Evolutionary conservation across 23 tunicate species (phyloP).

Genomic region (Oikopleura dioica): DNA sequence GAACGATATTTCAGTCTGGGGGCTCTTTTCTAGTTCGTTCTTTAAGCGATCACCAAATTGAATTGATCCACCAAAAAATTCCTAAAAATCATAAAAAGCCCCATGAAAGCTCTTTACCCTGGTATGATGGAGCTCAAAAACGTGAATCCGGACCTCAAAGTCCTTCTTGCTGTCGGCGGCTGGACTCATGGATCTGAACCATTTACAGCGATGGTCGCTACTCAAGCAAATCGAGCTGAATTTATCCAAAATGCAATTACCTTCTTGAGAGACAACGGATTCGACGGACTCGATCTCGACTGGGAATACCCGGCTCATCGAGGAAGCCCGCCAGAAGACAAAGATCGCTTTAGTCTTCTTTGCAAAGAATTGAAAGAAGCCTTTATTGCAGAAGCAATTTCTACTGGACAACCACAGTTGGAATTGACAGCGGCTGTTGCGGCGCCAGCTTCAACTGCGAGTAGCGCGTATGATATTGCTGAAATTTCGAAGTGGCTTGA

Average conservation of each 20-base stretch:
- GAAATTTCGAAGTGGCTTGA: slow-evolving; percentile 19
- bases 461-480: neutral
- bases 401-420: neutral
- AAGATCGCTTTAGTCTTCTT: neutral
- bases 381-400: neutral
- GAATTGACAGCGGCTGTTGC: slow-evolving; percentile 1
- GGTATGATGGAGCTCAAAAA: neutral
- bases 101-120: neutral
- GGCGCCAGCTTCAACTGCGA: neutral
- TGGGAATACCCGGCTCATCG: neutral
- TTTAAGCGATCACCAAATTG: too few species aligned
- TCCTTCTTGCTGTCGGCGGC: neutral
- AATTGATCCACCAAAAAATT: too few species aligned
- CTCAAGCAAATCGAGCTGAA: neutral
- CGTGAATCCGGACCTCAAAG: neutral
- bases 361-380: neutral
- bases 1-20: too few species aligned
- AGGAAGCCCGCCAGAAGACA: neutral
- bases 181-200: neutral
- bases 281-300: neutral
- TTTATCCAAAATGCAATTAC: neutral
- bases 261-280: neutral
- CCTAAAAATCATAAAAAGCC: too few species aligned
- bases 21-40: too few species aligned
- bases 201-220: neutral